Evolutionary conservation across 2,113 vertebrate species (phyloP).

Genomic region (Caranx ignobilis): DNA sequence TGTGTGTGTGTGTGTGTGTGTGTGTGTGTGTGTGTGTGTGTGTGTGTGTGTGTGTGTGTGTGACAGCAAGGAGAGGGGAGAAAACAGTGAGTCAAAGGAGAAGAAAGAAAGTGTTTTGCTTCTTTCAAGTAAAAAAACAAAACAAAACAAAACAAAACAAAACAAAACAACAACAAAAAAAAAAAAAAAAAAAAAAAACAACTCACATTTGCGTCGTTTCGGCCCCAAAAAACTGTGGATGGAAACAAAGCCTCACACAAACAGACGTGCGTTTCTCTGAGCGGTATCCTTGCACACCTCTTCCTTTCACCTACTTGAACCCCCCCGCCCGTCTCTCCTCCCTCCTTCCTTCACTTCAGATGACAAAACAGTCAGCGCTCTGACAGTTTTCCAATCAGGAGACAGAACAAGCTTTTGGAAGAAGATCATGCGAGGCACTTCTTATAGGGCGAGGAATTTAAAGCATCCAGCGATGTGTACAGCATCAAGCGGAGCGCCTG

Average conservation of each 20-base stretch:
- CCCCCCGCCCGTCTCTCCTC: conserved; percentile 29
- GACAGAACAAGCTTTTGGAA: conserved; percentile 51
- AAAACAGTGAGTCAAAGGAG: neutral
- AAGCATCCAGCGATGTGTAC: conserved; percentile 68
- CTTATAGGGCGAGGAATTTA: conserved; percentile 64
- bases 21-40: conserved; percentile 44
- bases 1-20: conserved; percentile 38
- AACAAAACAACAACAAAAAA: no score
- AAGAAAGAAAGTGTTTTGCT: neutral
- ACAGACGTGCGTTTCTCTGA: conserved; percentile 13
- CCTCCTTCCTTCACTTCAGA: neutral
- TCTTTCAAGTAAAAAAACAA: conserved; percentile 2
- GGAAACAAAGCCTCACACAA: no score
- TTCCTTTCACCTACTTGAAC: conserved; percentile 41
- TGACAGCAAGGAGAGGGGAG: conserved; percentile 16
- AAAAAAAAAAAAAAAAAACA: neutral
- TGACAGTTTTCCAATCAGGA: conserved; percentile 45
- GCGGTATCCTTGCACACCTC: conserved; percentile 8
- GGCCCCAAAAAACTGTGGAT: conserved; percentile 19
- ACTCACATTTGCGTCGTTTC: neutral
- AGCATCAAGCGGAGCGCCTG: conserved; percentile 68
- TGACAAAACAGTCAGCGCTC: conserved; percentile 42
- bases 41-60: conserved; percentile 44
- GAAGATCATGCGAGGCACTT: conserved; percentile 65
- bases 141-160: no score